Evolutionary conservation across 2,797 vertebrate species (phyloP), one percentile per base, ranked within the genome.

Genomic region (Leptatherina wallacei): DNA sequence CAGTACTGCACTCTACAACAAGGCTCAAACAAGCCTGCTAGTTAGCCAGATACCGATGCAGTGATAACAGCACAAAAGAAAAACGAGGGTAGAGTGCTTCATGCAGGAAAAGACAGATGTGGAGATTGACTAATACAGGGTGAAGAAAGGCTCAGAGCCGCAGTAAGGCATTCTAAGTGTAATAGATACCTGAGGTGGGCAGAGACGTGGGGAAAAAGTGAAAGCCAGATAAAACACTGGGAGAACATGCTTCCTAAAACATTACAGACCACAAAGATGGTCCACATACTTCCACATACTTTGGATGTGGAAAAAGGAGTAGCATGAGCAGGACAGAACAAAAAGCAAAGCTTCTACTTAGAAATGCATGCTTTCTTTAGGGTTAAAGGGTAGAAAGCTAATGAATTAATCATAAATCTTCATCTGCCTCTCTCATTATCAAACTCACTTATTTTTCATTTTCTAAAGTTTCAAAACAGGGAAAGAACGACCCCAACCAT

Each of bases 41-140:
- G 70, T 61, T n/a, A 75, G 73, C 57, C 56, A 32, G 2, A 62
- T 60, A 65, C 38, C 44, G 71, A 85, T 81, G 33, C 27, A 44
- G 56, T 20, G 82, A 85, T 73, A 72, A 64, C 14, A 10, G 33
- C 36, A 47, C 29, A 70, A 52, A 24, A 10, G 12, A 47, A 55
- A 69, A 78, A 73, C 4, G 0, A 71, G n/a, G 24, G 65, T 14
- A 69, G 61, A 33, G 55, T 57, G 61, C 30, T 72, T 32, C 16
- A 4, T 73, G 47, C 83, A 83, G 36, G 16, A 75, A 47, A 71
- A 77, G 70, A 67, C 65, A 71, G 61, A 79, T 71, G 52, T 54
- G 33, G 18, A 65, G 47, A 68, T 71, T 36, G 22, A 61, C 40
- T 59, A 64, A 13, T 52, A 68, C 40, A 65, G 52, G 20, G 33